Evolutionary conservation across 2,113 vertebrate species (phyloP).

Genomic region (Toxotes chatareus): DNA sequence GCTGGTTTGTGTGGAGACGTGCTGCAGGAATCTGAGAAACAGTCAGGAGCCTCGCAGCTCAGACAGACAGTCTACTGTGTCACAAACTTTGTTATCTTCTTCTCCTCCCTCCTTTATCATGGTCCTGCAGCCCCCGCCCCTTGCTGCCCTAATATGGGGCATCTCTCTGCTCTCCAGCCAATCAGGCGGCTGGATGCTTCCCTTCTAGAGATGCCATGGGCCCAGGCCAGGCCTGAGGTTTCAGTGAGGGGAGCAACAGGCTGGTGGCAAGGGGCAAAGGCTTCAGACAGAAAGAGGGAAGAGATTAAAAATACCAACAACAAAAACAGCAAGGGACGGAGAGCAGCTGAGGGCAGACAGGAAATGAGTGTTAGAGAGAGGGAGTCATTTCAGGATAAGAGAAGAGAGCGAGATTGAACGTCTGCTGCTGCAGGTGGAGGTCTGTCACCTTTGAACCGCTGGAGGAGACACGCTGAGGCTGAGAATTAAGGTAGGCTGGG

Average conservation of each 20-base stretch:
- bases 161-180: constrained; percentile 75
- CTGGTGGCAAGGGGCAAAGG: constrained; percentile 63
- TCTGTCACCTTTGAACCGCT: constrained; percentile 51
- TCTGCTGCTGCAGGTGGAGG: constrained; percentile 51
- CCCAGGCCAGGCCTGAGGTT: constrained; percentile 63
- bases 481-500: constrained; percentile 65
- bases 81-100: constrained; percentile 62
- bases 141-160: constrained; percentile 78
- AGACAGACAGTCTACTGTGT: constrained; percentile 33
- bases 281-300: constrained; percentile 27
- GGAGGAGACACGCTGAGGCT: constrained; percentile 49
- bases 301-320: constrained; percentile 8
- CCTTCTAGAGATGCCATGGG: constrained; percentile 70
- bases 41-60: neutral
- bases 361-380: constrained; percentile 36
- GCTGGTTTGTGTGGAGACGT: too few relatives aligned
- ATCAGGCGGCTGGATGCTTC: constrained; percentile 63
- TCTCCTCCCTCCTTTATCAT: constrained; percentile 59
- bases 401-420: constrained; percentile 29
- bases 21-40: constrained; percentile 20
- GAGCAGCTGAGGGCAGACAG: constrained; percentile 39
- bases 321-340: constrained; percentile 24
- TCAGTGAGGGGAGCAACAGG: constrained; percentile 79
- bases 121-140: constrained; percentile 48
- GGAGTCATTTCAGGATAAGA: constrained; percentile 4